phyloP scores from a whole-genome alignment of 2,888 invertebrate genomes.

The Neocrepidodera transversa region DNA sequence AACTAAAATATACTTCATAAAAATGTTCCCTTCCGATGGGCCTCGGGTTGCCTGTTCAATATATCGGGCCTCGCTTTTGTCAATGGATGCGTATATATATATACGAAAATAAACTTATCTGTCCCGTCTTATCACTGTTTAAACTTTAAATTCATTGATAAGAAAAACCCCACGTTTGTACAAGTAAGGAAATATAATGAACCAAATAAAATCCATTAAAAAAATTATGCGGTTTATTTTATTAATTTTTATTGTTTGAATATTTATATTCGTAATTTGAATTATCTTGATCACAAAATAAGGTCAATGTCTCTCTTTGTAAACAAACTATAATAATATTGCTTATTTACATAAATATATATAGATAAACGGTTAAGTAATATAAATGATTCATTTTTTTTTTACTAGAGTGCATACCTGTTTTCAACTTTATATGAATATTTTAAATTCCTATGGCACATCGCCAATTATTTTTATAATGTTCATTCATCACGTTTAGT shows the following conservation, averaged over 20 bases:
- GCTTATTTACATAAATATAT: slow-evolving; percentile 8
- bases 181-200: background rate
- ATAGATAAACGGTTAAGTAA: slow-evolving; percentile 14
- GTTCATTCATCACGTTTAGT: no score
- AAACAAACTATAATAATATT: slow-evolving; percentile 21
- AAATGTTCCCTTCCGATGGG: no score
- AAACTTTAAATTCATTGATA: slow-evolving; percentile 8
- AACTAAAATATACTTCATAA: no score
- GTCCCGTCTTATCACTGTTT: slow-evolving; percentile 6
- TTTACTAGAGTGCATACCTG: background rate
- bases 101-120: slow-evolving; percentile 4
- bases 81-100: background rate
- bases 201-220: background rate
- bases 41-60: no score
- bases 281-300: slow-evolving; percentile 16
- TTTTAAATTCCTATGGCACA: background rate
- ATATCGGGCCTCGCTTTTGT: no score
- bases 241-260: slow-evolving; percentile 6
- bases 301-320: slow-evolving; percentile 21
- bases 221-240: background rate
- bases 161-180: no score
- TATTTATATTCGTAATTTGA: slow-evolving; percentile 11
- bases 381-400: slow-evolving; percentile 12
- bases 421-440: background rate
- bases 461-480: background rate